phyloP scores from a whole-genome alignment of 2,888 invertebrate genomes.

The Germaria angustata region DNA sequence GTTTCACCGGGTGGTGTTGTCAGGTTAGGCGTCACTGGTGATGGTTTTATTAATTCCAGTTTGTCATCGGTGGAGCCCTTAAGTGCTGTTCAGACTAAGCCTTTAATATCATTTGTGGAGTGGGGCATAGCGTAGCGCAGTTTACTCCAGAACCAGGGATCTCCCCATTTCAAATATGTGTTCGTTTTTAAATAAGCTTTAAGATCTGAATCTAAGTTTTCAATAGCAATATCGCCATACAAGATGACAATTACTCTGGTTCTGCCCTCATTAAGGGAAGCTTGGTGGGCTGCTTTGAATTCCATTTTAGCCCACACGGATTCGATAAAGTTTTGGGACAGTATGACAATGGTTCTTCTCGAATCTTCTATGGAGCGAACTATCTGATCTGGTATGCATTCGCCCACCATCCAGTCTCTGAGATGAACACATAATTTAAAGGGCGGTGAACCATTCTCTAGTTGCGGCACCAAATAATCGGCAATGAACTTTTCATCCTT shows the following conservation, averaged over 20 bases:
- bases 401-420: slow-evolving; percentile 88
- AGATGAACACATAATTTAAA: slow-evolving; percentile 87
- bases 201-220: slow-evolving; percentile 85
- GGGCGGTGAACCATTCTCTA: slow-evolving; percentile 84
- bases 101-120: slow-evolving; percentile 73
- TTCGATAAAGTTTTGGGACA: slow-evolving; percentile 86
- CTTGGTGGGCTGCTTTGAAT: slow-evolving; percentile 87
- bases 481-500: slow-evolving; percentile 87
- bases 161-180: slow-evolving; percentile 90
- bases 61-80: slow-evolving; percentile 80
- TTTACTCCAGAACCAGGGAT: slow-evolving; percentile 91
- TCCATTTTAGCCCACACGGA: slow-evolving; percentile 89
- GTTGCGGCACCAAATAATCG: slow-evolving; percentile 83
- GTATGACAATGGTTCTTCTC: slow-evolving; percentile 85
- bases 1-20: slow-evolving; percentile 79
- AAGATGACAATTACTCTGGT: slow-evolving; percentile 87
- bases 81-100: slow-evolving; percentile 76
- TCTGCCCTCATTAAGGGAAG: slow-evolving; percentile 85
- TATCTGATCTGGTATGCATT: slow-evolving; percentile 87
- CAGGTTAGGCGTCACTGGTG: slow-evolving; percentile 78
- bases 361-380: slow-evolving; percentile 86
- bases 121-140: slow-evolving; percentile 87
- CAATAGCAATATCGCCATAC: slow-evolving; percentile 84
- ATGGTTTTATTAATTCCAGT: slow-evolving; percentile 79
- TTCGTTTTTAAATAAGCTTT: slow-evolving; percentile 87